Conservation (phyloP, 2,797 vertebrate genomes). For the Fundulus diaphanus region DNA sequence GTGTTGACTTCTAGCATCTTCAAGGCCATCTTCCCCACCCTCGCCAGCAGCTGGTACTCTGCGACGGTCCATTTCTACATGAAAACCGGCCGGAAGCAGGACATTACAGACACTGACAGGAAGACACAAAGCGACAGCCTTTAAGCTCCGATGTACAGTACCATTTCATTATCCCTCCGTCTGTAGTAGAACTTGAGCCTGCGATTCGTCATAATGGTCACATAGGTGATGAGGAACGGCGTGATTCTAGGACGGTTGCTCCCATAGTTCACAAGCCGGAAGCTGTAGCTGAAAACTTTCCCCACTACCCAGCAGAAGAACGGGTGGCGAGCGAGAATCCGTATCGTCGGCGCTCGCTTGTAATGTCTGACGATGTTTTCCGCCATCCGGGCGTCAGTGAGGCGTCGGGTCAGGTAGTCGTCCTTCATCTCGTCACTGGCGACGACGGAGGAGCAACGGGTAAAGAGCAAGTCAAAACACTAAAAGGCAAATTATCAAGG, state of each 20-base stretch:
- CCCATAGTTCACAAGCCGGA: constrained; percentile 15
- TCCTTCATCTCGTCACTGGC: constrained; percentile 70
- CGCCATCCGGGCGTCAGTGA: constrained; percentile 16
- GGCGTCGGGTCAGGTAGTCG: constrained; percentile 71
- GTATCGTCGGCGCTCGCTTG: constrained; percentile 54
- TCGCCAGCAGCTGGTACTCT: constrained; percentile 43
- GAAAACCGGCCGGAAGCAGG: neutral
- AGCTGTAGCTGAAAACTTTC: constrained; percentile 56
- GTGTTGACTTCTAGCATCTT: constrained; percentile 60
- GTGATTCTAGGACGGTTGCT: constrained; percentile 63
- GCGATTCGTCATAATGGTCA: constrained; percentile 75
- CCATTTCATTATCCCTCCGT: constrained; percentile 38
- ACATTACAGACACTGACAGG: neutral
- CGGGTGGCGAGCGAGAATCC: constrained; percentile 67
- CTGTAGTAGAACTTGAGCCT: constrained; percentile 68
- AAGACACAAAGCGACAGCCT: neutral
- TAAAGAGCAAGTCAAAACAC: neutral
- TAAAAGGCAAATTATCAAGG: neutral
- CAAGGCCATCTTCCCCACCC: constrained; percentile 74
- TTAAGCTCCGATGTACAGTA: constrained; percentile 7
- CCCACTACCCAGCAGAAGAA: constrained; percentile 70
- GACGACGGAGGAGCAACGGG: neutral
- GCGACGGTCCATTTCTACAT: constrained; percentile 62
- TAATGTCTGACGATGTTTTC: constrained; percentile 51
- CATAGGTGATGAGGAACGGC: constrained; percentile 61